Percentiles rank a stretch among this genome's conserved stretches.
These are phyloP conservation scores for Stenchaetothrips biformis DNA, from an alignment of 2,888 invertebrate species.

Conservation along the genomic window DNA sequence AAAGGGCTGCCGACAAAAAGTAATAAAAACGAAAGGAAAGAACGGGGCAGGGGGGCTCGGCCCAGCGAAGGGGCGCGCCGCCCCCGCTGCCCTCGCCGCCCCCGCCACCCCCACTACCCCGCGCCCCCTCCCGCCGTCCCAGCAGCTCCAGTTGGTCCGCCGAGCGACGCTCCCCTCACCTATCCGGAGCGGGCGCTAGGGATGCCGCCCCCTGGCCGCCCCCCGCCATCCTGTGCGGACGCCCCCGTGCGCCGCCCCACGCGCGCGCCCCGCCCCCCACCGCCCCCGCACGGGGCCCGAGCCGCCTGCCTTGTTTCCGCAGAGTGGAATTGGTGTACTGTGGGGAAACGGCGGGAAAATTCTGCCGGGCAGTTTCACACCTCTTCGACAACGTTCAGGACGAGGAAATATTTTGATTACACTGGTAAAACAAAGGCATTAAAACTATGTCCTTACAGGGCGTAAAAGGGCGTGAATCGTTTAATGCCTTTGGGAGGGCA, in stretches of 20 bases:
- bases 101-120: neutral
- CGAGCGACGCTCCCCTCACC: conserved; percentile 1
- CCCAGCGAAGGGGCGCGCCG: neutral
- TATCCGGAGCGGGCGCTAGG: conserved; percentile 35
- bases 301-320: too few species aligned
- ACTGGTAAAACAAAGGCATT: too few species aligned
- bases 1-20: neutral
- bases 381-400: too few species aligned
- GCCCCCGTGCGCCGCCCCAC: conserved; percentile 28
- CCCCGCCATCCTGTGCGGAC: conserved; percentile 30
- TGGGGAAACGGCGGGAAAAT: too few species aligned
- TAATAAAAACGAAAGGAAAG: neutral
- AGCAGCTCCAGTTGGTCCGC: neutral
- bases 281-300: neutral
- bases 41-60: too few species aligned
- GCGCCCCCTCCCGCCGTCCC: too few species aligned
- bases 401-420: too few species aligned
- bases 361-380: too few species aligned
- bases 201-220: conserved; percentile 4
- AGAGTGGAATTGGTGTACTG: too few species aligned
- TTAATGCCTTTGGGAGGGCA: too few species aligned
- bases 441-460: too few species aligned
- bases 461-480: too few species aligned
- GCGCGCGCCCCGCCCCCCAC: conserved; percentile 27
- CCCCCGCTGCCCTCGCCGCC: neutral